These are phyloP conservation scores for Drosophila repletoides DNA, from an alignment of 1,140 invertebrate species.

Conservation along the genomic window DNA sequence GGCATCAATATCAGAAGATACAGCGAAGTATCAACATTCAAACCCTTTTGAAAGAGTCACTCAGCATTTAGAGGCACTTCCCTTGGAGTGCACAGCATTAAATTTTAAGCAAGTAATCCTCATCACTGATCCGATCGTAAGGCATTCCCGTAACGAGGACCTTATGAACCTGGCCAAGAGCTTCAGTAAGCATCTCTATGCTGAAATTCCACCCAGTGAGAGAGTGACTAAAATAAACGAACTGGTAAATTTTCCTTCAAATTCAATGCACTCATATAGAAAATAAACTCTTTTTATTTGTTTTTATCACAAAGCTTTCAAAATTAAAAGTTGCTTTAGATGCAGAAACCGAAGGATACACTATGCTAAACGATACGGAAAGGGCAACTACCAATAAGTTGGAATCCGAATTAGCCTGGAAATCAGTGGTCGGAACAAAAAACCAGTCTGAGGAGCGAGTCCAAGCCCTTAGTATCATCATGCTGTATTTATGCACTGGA, in stretches of 20 bases:
- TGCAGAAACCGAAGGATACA: constrained; percentile 76
- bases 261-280: background rate
- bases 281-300: background rate
- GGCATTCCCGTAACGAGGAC: constrained; percentile 83
- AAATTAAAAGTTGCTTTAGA: constrained; percentile 76
- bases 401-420: constrained; percentile 80
- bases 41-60: constrained; percentile 69
- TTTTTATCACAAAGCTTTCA: constrained; percentile 49
- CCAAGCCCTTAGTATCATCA: constrained; percentile 89
- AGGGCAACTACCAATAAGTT: constrained; percentile 76
- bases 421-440: constrained; percentile 82
- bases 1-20: constrained; percentile 65
- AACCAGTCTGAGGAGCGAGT: constrained; percentile 88
- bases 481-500: constrained; percentile 92
- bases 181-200: constrained; percentile 88
- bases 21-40: constrained; percentile 2
- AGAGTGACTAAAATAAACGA: constrained; percentile 87
- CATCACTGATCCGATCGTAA: constrained; percentile 72
- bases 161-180: constrained; percentile 90
- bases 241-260: constrained; percentile 84
- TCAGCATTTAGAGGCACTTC: constrained; percentile 68
- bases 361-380: constrained; percentile 82
- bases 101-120: constrained; percentile 64
- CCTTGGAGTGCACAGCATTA: constrained; percentile 50
- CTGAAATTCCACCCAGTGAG: constrained; percentile 84